These are phyloP conservation scores for Premnoplex brunnescens DNA, from an alignment of 2,797 vertebrate species.

Conservation along the genomic window DNA sequence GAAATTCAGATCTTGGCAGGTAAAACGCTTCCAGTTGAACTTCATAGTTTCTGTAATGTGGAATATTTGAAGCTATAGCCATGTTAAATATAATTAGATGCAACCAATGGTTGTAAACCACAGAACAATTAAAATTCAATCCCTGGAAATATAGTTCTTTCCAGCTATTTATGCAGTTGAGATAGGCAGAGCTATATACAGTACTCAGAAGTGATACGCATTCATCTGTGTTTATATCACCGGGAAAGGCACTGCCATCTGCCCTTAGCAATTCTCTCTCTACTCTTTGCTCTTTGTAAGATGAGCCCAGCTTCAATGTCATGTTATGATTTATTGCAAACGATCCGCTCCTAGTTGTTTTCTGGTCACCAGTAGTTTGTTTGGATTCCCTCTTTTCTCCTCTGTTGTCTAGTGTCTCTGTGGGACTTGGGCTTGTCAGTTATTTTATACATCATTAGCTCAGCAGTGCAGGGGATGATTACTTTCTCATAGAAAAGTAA, in stretches of 20 bases:
- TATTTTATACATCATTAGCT: slow-evolving; percentile 32
- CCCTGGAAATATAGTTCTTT: slow-evolving; percentile 12
- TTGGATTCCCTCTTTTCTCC: slow-evolving; percentile 6
- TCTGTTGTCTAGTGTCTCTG: neutral
- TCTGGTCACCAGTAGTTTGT: slow-evolving; percentile 42
- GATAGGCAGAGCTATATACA: slow-evolving; percentile 29
- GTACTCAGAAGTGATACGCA: neutral
- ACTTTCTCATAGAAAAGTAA: slow-evolving; percentile 2
- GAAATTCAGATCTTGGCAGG: slow-evolving; percentile 32
- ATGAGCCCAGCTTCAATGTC: slow-evolving; percentile 37
- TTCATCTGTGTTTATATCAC: slow-evolving; percentile 49
- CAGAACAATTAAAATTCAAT: slow-evolving; percentile 12
- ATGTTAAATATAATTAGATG: neutral
- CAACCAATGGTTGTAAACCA: neutral
- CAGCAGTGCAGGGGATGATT: neutral
- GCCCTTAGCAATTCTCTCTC: slow-evolving; percentile 29
- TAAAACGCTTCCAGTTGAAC: neutral
- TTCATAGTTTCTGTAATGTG: neutral
- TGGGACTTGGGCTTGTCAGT: neutral
- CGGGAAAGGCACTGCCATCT: slow-evolving; percentile 27
- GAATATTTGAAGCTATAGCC: neutral
- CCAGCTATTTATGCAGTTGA: slow-evolving; percentile 29
- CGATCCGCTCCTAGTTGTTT: slow-evolving; percentile 13
- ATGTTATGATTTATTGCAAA: slow-evolving; percentile 22
- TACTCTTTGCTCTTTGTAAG: slow-evolving; percentile 61